phyloP scores from a whole-genome alignment of 2,797 vertebrate species.

The Hapalemur alaotrensis region DNA sequence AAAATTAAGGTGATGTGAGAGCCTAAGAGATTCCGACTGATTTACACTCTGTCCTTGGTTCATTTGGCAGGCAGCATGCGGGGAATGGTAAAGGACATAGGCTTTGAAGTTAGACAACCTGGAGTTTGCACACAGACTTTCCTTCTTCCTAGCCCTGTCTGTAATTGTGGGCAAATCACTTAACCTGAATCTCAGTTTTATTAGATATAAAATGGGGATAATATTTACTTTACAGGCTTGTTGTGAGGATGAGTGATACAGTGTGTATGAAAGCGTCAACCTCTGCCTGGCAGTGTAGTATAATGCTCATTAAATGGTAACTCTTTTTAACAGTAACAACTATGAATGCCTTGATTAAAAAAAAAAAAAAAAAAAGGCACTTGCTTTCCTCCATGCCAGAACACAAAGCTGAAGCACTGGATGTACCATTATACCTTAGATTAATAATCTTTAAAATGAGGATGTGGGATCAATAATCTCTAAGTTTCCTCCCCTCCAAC shows the following conservation, averaged over 20 bases:
- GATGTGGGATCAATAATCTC: not conserved
- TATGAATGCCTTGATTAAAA: not conserved
- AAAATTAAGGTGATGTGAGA: constrained; percentile 25
- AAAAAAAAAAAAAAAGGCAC: not conserved
- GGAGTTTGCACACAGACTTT: constrained; percentile 49
- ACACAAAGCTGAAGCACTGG: not conserved
- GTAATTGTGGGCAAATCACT: constrained; percentile 53
- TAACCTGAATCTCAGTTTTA: constrained; percentile 57
- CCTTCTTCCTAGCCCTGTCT: constrained; percentile 54
- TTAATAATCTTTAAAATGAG: constrained; percentile 20
- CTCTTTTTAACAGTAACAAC: constrained; percentile 46
- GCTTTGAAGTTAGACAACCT: constrained; percentile 64
- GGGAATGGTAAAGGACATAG: not conserved
- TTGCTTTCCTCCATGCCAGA: not conserved
- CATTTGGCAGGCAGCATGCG: not conserved
- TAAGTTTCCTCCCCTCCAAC: not conserved
- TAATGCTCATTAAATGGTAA: constrained; percentile 57
- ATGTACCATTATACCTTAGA: not conserved
- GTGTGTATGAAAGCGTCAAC: not conserved
- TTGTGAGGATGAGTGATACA: constrained; percentile 1
- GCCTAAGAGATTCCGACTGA: not conserved
- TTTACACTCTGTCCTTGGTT: constrained; percentile 19
- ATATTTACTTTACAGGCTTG: constrained; percentile 45
- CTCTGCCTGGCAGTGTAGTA: not conserved
- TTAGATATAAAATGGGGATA: constrained; percentile 31